Base-by-base conservation (phyloP, 1,140 invertebrate species). In the Heterodera schachtii region DNA sequence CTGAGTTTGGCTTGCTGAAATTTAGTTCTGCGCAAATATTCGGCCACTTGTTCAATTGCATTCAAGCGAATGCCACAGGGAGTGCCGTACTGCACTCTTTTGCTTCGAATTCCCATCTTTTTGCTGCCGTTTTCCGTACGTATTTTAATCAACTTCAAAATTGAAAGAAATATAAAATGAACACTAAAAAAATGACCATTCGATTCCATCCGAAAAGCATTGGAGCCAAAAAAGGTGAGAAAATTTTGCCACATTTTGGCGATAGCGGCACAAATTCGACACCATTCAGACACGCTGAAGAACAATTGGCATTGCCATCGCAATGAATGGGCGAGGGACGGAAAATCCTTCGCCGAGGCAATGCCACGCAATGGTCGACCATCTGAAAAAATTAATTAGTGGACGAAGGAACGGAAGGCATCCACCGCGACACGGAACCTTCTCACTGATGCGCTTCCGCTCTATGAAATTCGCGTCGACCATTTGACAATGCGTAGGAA, bases 1-100 rank as follows among this genome's bases (percentile, higher is more conserved):
- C 75, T 69, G 16, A 82, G n/a, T 52, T 82, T 44, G 31, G 9
- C 16, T 46, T 78, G 76, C n/a, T n/a, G n/a, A n/a, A n/a, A n/a
- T 43, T 78, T 60, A 16, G 76, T 78, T 21, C 47, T 8, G 64
- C 76, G 80, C 57, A 81, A 69, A 69, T 81, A 81, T 69, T 81
- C 49, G 3, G 80, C 80, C 13, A 81, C 52, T 81, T 81, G 73
- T n/a, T 75, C 73, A 79, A 81, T 81, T 44, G 43, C 69, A 47
- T 49, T 71, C 57, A 82, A 52, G 41, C 70, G 41, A 47, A 82
- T 80, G 21, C 81, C 81, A 80, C 81, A 82, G 3, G 81, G 81
- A 21, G 81, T 57, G 81, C 21, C 73, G 64, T 82, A 82, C 16
- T 79, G 44, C 57, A 82, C 69, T 78, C 44, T 78, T 70, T 78